Base-by-base conservation (phyloP, 2,888 invertebrate genomes). In the Aphrophora alni region DNA sequence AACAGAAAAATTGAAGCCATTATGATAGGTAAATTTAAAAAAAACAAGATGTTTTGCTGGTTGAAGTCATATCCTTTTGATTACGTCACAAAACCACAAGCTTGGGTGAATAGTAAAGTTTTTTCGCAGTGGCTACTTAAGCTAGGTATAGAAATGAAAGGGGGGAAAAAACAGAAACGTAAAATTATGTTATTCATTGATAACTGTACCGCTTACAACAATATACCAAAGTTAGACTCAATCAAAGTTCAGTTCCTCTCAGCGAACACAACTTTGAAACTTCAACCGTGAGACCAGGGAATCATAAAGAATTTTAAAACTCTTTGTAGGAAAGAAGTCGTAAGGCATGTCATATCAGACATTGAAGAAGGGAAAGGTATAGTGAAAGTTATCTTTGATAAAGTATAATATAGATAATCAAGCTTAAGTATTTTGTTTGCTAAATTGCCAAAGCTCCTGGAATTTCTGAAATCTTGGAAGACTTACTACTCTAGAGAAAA, bases 201-300 rank as follows among this genome's bases (percentile, higher is more conserved):
- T 68, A 79, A 79, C 25, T 79, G 79, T 5, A 14, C 79, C 25
- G 75, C 79, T n/a, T 73, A 79, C 33, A 27, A 74, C 4, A 5
- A 33, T 38, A 69, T 68, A 24, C 17, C 51, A 38, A 10, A n/a
- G 14, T 21, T 79, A n/a, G 69, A 38, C 5, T 74, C 33, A 24
- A 17, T 79, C n/a, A 79, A 59, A 28, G 28, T 79, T 5, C 2
- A 27, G 17, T 79, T 79, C 38, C 75, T 74, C 12, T 69, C 68
- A 21, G 33, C 28, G 24, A 79, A 75, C 28, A 12, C 17, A 25
- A 74, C 74, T 8, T 75, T 68, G 12, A n/a, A 33, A 8, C 28
- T 82, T 72, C 81, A 83, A 74, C 83, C 83, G 25, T 51, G 81
- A 25, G 82, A 83, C 75, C 83, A 81, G 77, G 81, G 83, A 51